These are phyloP conservation scores for Pteronura brasiliensis DNA, from an alignment of 2,113 vertebrate species.

Conservation along the genomic window DNA sequence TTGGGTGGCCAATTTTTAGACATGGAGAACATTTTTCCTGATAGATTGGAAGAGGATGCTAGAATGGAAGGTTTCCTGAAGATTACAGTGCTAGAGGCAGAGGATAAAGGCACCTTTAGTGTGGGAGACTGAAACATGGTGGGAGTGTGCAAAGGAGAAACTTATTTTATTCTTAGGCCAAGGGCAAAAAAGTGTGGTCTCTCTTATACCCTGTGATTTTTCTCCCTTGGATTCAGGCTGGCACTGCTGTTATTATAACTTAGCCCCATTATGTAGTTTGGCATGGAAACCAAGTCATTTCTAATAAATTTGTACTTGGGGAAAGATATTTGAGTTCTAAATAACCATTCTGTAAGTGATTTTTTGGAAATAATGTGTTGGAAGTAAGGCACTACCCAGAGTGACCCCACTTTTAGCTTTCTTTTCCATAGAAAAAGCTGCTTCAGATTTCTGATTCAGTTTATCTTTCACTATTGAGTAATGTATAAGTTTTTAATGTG, in stretches of 20 bases:
- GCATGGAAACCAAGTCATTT: not conserved
- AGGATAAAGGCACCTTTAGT: not conserved
- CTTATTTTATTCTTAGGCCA: not conserved
- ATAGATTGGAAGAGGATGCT: not conserved
- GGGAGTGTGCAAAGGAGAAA: not conserved
- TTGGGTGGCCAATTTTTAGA: not conserved
- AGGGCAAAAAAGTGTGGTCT: not conserved
- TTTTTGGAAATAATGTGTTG: not conserved
- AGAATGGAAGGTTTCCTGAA: not conserved
- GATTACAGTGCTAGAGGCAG: not conserved
- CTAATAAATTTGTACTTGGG: not conserved
- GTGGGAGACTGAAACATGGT: not conserved
- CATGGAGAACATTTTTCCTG: not conserved
- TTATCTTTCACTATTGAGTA: not conserved
- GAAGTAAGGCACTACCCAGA: not conserved
- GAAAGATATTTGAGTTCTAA: not conserved
- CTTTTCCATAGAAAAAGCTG: not conserved
- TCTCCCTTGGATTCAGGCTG: not conserved
- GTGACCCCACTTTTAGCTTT: not conserved
- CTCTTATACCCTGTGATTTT: not conserved
- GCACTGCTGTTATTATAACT: not conserved
- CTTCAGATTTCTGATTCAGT: not conserved
- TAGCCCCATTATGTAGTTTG: not conserved
- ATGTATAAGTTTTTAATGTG: not conserved
- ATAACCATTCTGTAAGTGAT: not conserved